phyloP scores from a whole-genome alignment of 2,888 invertebrate genomes.

The Tryphoninae sp. region DNA sequence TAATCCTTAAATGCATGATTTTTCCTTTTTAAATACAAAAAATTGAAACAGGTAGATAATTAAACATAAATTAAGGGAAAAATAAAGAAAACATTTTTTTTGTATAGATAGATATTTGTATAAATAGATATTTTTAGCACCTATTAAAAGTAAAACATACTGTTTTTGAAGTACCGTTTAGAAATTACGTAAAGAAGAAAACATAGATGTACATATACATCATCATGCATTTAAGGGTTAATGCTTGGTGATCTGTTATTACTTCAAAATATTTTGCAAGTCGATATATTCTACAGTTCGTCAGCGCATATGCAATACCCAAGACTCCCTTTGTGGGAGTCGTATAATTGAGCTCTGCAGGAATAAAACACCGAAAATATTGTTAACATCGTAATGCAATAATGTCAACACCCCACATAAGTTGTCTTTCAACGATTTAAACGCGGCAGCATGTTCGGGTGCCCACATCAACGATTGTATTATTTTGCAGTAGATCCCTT shows the following conservation, averaged over 20 bases:
- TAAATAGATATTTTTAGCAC: no score
- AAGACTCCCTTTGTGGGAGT: conserved; percentile 47
- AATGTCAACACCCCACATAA: conserved; percentile 54
- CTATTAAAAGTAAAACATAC: no score
- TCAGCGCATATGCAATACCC: conserved; percentile 41
- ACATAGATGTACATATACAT: no score
- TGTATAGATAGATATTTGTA: no score
- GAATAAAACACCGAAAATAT: conserved; percentile 49
- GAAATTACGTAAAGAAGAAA: no score
- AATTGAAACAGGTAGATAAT: no score
- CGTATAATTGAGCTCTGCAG: conserved; percentile 30
- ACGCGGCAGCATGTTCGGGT: conserved; percentile 46
- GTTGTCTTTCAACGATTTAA: conserved; percentile 39
- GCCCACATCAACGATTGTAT: conserved; percentile 54
- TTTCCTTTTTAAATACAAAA: no score
- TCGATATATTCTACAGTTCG: conserved; percentile 41
- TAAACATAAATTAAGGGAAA: no score
- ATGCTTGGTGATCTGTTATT: conserved; percentile 48
- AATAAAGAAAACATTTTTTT: no score
- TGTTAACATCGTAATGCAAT: conserved; percentile 40
- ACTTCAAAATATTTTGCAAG: conserved; percentile 36
- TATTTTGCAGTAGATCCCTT: conserved; percentile 36
- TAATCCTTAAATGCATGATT: no score
- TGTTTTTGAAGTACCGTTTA: no score
- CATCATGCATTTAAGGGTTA: no score